These are phyloP conservation scores for Choristoneura fumiferana DNA, from an alignment of 1,140 invertebrate species.

Conservation along the genomic window DNA sequence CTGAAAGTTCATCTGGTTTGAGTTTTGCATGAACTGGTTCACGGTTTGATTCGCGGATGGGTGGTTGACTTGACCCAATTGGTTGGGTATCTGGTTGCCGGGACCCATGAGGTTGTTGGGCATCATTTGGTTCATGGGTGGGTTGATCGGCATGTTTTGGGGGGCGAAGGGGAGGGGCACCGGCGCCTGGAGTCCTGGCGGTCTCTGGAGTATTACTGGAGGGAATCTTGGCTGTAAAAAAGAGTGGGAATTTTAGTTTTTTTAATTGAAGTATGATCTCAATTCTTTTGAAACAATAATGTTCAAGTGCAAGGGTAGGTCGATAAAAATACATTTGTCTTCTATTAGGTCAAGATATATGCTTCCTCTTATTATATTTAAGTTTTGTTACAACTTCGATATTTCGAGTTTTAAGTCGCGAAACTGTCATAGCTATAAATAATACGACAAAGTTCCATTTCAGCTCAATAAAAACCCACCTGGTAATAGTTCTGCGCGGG, in stretches of 20 bases:
- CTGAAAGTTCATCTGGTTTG: slow-evolving; percentile 43
- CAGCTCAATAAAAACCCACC: slow-evolving; percentile 33
- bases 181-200: slow-evolving; percentile 61
- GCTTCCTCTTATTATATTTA: no score
- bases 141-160: slow-evolving; percentile 51
- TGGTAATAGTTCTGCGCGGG: slow-evolving; percentile 54
- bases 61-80: slow-evolving; percentile 40
- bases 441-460: no score
- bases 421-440: no score
- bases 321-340: no score
- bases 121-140: slow-evolving; percentile 46
- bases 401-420: no score
- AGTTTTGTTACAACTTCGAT: no score
- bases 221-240: slow-evolving; percentile 61
- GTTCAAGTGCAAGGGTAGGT: no score
- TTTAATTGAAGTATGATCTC: no score
- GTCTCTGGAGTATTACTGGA: slow-evolving; percentile 64
- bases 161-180: slow-evolving; percentile 62
- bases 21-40: slow-evolving; percentile 49
- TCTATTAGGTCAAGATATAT: no score
- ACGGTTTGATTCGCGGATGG: slow-evolving; percentile 31
- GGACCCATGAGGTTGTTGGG: slow-evolving; percentile 50
- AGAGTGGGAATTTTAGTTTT: slow-evolving; percentile 24
- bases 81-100: slow-evolving; percentile 23
- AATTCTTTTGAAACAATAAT: no score